These are phyloP conservation scores for Lamellibrachia satsuma DNA, from an alignment of 2,888 invertebrate species.

Conservation along the genomic window DNA sequence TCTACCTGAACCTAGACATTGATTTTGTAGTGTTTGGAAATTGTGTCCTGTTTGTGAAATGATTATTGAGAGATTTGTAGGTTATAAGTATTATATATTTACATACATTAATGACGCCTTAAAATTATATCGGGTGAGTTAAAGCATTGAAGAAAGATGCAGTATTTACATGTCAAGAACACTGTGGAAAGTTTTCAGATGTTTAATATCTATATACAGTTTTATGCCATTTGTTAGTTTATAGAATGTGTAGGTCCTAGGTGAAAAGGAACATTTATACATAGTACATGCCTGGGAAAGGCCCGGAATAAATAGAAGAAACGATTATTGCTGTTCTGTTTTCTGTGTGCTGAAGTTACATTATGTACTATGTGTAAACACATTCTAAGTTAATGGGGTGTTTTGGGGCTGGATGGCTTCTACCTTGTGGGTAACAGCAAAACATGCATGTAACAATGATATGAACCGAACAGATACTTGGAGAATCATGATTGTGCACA, in stretches of 20 bases:
- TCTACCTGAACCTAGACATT: background rate
- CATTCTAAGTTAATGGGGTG: too few relatives aligned
- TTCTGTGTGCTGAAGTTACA: background rate
- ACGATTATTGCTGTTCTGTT: background rate
- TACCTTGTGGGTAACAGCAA: too few relatives aligned
- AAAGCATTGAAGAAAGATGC: background rate
- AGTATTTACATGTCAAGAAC: background rate
- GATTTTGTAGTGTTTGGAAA: background rate
- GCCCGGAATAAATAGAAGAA: background rate
- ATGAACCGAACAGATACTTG: too few relatives aligned
- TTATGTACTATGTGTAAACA: background rate
- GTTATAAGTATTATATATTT: background rate
- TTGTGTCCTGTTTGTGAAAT: background rate
- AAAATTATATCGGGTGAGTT: background rate
- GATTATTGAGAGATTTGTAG: background rate
- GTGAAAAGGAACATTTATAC: background rate
- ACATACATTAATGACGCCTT: background rate
- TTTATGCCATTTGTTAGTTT: background rate
- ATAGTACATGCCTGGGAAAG: background rate
- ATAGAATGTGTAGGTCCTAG: background rate
- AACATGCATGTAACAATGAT: too few relatives aligned
- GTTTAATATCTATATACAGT: too few relatives aligned
- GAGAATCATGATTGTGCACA: too few relatives aligned
- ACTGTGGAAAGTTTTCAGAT: too few relatives aligned
- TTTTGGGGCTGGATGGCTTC: too few relatives aligned